A percentile compares a stretch with the other conserved stretches of the same genome.
phyloP scores from a whole-genome alignment of 2,888 invertebrate species.

The Heliconius ismenius region DNA sequence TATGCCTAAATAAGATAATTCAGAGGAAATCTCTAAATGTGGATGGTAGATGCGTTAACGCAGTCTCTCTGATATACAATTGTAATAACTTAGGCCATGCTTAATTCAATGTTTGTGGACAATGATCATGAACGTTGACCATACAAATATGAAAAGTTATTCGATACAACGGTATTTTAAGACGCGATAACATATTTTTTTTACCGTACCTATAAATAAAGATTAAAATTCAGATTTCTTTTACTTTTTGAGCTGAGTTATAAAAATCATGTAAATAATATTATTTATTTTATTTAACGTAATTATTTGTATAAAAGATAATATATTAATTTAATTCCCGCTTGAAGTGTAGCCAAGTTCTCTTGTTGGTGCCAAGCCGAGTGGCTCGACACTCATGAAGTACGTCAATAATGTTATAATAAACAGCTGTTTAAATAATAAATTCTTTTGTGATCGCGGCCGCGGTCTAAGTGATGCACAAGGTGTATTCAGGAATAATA shows the following conservation, averaged over 20 bases:
- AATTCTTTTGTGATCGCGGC: conserved; percentile 40
- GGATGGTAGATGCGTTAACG: conserved; percentile 51
- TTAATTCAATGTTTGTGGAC: conserved; percentile 66
- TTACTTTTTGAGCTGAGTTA: not conserved
- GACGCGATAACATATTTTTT: not conserved
- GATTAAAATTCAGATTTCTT: not conserved
- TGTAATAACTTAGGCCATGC: conserved; percentile 63
- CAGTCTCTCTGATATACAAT: conserved; percentile 61
- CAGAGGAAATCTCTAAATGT: conserved; percentile 30
- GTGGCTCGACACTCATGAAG: not conserved
- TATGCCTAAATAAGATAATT: not conserved
- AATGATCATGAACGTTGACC: conserved; percentile 44
- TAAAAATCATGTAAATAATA: not conserved
- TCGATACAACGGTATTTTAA: conserved; percentile 28
- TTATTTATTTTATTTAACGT: not conserved
- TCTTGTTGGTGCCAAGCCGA: not conserved
- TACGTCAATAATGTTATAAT: conserved; percentile 27
- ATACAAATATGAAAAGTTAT: conserved; percentile 40
- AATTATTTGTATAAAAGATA: not conserved
- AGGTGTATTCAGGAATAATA: conserved; percentile 60
- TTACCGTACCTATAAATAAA: not conserved
- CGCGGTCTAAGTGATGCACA: conserved; percentile 39
- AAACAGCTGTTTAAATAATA: conserved; percentile 35
- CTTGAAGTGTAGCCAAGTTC: conserved; percentile 4
- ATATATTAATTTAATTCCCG: not conserved